Conservation (phyloP, 2,888 invertebrate species). For the Tetragonula carbonaria region DNA sequence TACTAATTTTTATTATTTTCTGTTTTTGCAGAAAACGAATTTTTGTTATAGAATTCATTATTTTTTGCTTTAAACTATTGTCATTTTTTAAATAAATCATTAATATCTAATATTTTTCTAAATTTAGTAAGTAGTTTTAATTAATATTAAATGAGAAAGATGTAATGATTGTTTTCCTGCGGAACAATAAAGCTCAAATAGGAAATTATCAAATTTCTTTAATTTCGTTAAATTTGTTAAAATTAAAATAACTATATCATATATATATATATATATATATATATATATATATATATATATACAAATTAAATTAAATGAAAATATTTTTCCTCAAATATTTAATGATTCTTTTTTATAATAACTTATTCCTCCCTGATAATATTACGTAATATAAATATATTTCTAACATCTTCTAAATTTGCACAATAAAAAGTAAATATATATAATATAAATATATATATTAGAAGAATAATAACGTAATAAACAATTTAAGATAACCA, state of each 20-base stretch:
- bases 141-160: neutral
- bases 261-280: no score
- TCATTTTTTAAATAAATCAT: accelerated
- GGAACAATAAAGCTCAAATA: neutral
- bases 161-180: neutral
- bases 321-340: neutral
- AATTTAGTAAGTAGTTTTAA: neutral
- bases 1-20: neutral
- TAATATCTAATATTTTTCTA: neutral
- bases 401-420: neutral
- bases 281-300: no score
- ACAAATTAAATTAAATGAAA: neutral
- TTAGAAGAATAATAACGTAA: neutral
- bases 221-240: neutral
- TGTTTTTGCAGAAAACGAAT: neutral
- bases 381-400: neutral
- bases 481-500: neutral
- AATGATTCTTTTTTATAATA: neutral
- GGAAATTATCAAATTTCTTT: neutral
- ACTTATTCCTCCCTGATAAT: neutral
- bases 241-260: neutral
- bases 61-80: neutral
- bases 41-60: neutral
- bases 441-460: neutral
- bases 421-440: neutral